Evolutionary conservation across 2,113 vertebrate species (phyloP).

Genomic region (Phalacrocorax carbo): DNA sequence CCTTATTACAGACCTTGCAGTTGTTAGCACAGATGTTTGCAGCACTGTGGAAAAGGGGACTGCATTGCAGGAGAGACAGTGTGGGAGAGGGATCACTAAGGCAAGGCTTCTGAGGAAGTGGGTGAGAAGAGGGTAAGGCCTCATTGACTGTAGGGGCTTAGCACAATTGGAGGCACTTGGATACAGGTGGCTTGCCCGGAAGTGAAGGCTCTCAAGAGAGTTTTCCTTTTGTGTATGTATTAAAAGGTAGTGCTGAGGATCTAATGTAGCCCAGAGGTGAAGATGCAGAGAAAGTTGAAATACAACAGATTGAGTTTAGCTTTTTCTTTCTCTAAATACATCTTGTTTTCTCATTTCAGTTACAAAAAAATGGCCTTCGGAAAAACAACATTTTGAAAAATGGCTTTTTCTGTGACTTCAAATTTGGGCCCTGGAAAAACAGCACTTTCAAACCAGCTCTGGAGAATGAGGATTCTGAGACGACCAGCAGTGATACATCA

Average conservation of each 20-base stretch:
- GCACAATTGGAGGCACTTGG: neutral
- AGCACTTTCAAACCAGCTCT: constrained; percentile 73
- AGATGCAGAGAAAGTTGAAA: neutral
- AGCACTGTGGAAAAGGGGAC: neutral
- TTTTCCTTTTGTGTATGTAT: neutral
- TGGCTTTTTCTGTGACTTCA: constrained; percentile 72
- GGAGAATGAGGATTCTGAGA: constrained; percentile 80
- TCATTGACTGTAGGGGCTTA: neutral
- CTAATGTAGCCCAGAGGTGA: neutral
- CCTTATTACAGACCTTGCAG: neutral
- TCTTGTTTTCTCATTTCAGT: constrained; percentile 62
- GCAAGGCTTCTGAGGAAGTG: neutral
- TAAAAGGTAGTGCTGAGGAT: neutral
- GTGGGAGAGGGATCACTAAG: neutral
- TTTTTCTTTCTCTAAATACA: neutral
- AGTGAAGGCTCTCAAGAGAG: neutral
- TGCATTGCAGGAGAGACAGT: neutral
- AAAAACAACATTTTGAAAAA: constrained; percentile 82
- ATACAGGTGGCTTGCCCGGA: neutral
- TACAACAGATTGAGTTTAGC: neutral
- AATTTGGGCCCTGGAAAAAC: constrained; percentile 77
- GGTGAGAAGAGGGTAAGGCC: neutral
- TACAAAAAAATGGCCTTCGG: constrained; percentile 80
- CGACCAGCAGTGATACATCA: constrained; percentile 84
- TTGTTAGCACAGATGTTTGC: neutral